Conservation (phyloP, 64 coral and sea anemone species). For the Catalaphyllia jardinei region DNA sequence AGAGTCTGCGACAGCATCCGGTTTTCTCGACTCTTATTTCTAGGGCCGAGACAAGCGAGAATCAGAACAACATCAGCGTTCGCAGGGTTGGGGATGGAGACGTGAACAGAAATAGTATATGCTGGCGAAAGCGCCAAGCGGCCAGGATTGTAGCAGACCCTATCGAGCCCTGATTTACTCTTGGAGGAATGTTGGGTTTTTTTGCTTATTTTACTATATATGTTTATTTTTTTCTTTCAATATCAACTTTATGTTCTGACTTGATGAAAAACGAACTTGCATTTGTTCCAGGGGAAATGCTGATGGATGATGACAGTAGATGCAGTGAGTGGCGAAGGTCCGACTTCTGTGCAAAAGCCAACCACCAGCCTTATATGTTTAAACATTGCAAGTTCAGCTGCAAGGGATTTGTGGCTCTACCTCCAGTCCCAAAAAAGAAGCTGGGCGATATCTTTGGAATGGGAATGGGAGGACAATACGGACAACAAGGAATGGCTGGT, state of each 20-base stretch:
- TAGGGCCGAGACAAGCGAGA: too few species aligned
- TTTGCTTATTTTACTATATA: too few species aligned
- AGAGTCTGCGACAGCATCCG: too few species aligned
- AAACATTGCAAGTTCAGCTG: conserved; percentile 57
- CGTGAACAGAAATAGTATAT: too few species aligned
- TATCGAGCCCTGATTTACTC: too few species aligned
- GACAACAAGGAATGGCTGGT: neutral
- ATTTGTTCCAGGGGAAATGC: conserved; percentile 1
- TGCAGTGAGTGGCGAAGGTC: conserved; percentile 29
- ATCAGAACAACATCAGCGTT: too few species aligned
- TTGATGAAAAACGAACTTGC: neutral
- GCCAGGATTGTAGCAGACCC: too few species aligned
- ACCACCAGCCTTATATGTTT: conserved; percentile 52
- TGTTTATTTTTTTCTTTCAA: too few species aligned
- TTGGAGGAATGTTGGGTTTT: too few species aligned
- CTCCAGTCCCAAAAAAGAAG: conserved; percentile 2
- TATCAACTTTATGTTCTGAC: neutral
- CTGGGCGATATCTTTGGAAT: conserved; percentile 14
- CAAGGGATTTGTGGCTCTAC: conserved; percentile 30
- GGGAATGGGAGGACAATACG: conserved; percentile 25
- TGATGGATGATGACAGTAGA: conserved; percentile 63
- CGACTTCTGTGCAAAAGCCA: conserved; percentile 27
- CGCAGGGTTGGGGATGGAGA: too few species aligned
- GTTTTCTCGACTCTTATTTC: too few species aligned
- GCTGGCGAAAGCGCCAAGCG: too few species aligned